Conservation (phyloP, 2,113 vertebrate genomes). For the Shinisaurus crocodilurus region DNA sequence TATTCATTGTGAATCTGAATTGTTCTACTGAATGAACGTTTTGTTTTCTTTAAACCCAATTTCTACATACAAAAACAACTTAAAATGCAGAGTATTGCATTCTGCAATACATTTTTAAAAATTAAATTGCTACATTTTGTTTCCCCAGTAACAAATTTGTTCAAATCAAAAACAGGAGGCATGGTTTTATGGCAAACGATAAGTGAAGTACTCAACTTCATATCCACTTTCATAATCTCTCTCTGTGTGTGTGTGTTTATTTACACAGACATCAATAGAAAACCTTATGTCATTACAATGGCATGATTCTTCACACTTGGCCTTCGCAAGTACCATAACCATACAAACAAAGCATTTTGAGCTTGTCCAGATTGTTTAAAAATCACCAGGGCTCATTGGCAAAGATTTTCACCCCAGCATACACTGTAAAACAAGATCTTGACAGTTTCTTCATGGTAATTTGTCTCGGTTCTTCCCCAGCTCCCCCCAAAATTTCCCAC, state of each 20-base stretch:
- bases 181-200: background rate
- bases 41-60: background rate
- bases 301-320: conserved; percentile 52
- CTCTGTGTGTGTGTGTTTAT: background rate
- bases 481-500: background rate
- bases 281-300: conserved; percentile 48
- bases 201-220: background rate
- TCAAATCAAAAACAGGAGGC: conserved; percentile 54
- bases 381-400: conserved; percentile 39
- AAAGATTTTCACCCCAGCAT: conserved; percentile 34
- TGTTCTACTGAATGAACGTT: conserved; percentile 43
- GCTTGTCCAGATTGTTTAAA: conserved; percentile 68
- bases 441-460: background rate
- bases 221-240: background rate
- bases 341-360: conserved; percentile 68
- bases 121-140: conserved; percentile 11
- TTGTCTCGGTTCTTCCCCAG: background rate
- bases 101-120: conserved; percentile 18
- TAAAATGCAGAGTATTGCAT: conserved; percentile 29
- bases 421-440: background rate
- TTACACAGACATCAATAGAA: background rate
- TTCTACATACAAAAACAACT: conserved; percentile 14
- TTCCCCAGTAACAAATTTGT: background rate
- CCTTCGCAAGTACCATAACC: conserved; percentile 63
- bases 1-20: background rate